A percentile compares a stretch with the other conserved stretches of the same genome.
These are phyloP conservation scores for Scomber japonicus DNA, from an alignment of 2,113 vertebrate species.

Conservation along the genomic window DNA sequence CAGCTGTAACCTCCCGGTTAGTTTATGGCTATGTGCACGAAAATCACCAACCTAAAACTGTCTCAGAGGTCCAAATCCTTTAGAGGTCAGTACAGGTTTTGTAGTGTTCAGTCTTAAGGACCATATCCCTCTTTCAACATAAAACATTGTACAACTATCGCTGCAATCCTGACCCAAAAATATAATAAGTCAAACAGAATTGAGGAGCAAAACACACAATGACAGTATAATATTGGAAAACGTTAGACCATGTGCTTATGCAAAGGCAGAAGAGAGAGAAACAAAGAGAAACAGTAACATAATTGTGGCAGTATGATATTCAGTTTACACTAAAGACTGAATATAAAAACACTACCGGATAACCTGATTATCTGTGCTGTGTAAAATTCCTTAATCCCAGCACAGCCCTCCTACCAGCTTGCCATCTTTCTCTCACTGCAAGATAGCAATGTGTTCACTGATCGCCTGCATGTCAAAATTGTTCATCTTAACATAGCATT, in stretches of 20 bases:
- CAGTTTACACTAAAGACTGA: background rate
- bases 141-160: background rate
- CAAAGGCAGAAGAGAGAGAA: background rate
- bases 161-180: background rate
- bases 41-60: conserved; percentile 17
- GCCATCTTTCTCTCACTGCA: too few relatives aligned
- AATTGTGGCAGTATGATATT: background rate
- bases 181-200: conserved; percentile 8
- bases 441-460: too few relatives aligned
- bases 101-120: conserved; percentile 7
- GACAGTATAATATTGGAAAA: background rate
- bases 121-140: background rate
- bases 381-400: background rate
- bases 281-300: background rate
- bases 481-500: too few relatives aligned
- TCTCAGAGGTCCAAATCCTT: conserved; percentile 10
- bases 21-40: conserved; percentile 22
- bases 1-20: conserved; percentile 3
- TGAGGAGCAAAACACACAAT: background rate
- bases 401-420: too few relatives aligned
- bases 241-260: background rate
- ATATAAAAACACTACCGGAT: background rate
- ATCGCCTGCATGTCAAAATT: too few relatives aligned
- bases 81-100: conserved; percentile 4
- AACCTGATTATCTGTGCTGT: background rate